phyloP scores from a whole-genome alignment of 2,797 vertebrate species.

The Sphaeramia orbicularis region DNA sequence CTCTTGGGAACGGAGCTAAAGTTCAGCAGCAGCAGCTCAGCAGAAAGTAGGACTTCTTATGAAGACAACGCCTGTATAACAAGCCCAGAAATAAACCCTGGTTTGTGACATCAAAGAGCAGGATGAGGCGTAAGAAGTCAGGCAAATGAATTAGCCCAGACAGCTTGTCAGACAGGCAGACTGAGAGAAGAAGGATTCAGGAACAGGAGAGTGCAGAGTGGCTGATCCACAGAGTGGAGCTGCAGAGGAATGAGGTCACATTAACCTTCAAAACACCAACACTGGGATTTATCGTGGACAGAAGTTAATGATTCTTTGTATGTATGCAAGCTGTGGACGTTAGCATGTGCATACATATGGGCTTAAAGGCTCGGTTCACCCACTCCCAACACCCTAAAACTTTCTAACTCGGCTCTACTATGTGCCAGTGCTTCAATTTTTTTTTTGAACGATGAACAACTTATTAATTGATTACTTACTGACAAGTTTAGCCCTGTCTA shows the following conservation, averaged over 20 bases:
- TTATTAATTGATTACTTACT: too few species aligned
- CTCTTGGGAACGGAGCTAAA: conserved; percentile 44
- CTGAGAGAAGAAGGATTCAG: conserved; percentile 39
- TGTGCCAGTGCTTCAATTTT: too few species aligned
- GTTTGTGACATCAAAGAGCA: conserved; percentile 65
- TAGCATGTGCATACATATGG: background rate
- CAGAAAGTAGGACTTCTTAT: conserved; percentile 44
- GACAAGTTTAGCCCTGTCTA: too few species aligned
- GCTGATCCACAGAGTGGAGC: conserved; percentile 20
- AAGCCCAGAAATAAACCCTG: conserved; percentile 64
- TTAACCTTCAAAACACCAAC: conserved; percentile 14
- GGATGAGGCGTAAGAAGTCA: conserved; percentile 55
- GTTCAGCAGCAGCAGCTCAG: conserved; percentile 42
- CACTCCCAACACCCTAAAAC: too few species aligned
- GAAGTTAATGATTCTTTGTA: background rate
- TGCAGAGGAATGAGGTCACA: conserved; percentile 34
- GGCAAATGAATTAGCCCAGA: conserved; percentile 62
- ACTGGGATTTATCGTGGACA: conserved; percentile 3
- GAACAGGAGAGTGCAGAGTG: conserved; percentile 23
- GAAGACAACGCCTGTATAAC: conserved; percentile 44
- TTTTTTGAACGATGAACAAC: too few species aligned
- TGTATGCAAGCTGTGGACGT: background rate
- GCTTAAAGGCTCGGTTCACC: too few species aligned
- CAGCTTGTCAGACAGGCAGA: conserved; percentile 52
- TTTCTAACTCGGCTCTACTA: too few species aligned